A percentile compares a stretch with the other conserved stretches of the same genome.
Evolutionary conservation across 2,888 invertebrate genomes (phyloP).

Genomic region (Kuschelorhynchus macadamiae): DNA sequence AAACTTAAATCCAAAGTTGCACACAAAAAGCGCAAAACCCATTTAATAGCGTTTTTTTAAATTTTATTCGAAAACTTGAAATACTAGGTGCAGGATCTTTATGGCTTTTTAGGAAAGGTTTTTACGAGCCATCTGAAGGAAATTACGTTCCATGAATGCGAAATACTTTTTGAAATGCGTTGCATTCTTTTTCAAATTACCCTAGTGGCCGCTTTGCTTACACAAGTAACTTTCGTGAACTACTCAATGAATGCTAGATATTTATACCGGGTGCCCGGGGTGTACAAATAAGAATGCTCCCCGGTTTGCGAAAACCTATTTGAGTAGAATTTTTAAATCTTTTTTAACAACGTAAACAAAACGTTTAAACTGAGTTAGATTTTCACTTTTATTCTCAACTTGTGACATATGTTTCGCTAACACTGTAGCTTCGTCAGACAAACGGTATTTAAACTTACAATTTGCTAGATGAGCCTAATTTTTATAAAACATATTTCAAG

Average conservation of each 20-base stretch:
- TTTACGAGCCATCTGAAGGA: conserved; percentile 51
- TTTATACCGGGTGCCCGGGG: too few relatives aligned
- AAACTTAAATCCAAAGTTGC: not conserved
- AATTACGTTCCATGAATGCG: conserved; percentile 46
- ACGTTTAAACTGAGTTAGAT: too few relatives aligned
- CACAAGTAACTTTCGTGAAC: not conserved
- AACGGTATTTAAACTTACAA: too few relatives aligned
- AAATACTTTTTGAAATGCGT: conserved; percentile 39
- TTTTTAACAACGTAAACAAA: too few relatives aligned
- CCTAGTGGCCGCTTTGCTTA: not conserved
- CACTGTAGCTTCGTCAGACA: too few relatives aligned
- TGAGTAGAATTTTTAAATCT: too few relatives aligned
- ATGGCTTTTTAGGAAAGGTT: conserved; percentile 51
- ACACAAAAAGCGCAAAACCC: conserved; percentile 8
- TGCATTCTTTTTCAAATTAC: not conserved
- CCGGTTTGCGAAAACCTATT: too few relatives aligned
- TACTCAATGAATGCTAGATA: conserved; percentile 13
- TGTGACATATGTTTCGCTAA: too few relatives aligned
- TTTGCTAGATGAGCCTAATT: too few relatives aligned
- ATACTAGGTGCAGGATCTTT: conserved; percentile 52
- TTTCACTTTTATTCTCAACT: too few relatives aligned
- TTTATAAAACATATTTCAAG: too few relatives aligned
- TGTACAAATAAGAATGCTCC: too few relatives aligned
- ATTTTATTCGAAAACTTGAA: conserved; percentile 34
- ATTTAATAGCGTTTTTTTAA: conserved; percentile 13